Percentiles rank a stretch among this genome's conserved stretches.
Evolutionary conservation across 2,888 invertebrate genomes (phyloP).

Genomic region (Dynastes grantii): DNA sequence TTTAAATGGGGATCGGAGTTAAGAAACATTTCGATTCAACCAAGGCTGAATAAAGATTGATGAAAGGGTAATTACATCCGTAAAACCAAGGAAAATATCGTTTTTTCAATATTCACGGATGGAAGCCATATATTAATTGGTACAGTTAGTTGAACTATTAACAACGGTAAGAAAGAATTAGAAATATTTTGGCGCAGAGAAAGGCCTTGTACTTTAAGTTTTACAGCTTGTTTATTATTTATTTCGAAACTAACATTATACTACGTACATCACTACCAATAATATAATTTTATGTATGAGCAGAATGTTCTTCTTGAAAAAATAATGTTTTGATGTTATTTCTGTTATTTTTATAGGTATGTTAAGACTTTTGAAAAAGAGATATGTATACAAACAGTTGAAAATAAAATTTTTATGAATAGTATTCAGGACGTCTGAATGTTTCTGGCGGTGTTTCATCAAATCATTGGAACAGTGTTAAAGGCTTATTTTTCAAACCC

Average conservation of each 20-base stretch:
- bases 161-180: too few species aligned
- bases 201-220: neutral
- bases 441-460: neutral
- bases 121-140: too few species aligned
- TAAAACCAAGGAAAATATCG: too few species aligned
- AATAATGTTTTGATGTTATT: neutral
- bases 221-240: neutral
- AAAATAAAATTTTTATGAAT: constrained; percentile 1
- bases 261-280: neutral
- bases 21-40: too few species aligned
- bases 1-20: too few species aligned
- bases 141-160: too few species aligned
- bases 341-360: constrained; percentile 5
- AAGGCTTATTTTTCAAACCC: neutral
- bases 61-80: too few species aligned
- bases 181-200: neutral
- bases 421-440: neutral
- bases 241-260: neutral
- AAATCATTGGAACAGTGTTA: neutral
- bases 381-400: neutral
- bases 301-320: neutral
- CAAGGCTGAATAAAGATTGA: too few species aligned
- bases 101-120: too few species aligned
- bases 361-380: neutral
- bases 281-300: neutral